Evolutionary conservation across 92 coral and sea anemone species (phyloP), one percentile per base, ranked within the genome.

Genomic region (Phenganax subtilis): DNA sequence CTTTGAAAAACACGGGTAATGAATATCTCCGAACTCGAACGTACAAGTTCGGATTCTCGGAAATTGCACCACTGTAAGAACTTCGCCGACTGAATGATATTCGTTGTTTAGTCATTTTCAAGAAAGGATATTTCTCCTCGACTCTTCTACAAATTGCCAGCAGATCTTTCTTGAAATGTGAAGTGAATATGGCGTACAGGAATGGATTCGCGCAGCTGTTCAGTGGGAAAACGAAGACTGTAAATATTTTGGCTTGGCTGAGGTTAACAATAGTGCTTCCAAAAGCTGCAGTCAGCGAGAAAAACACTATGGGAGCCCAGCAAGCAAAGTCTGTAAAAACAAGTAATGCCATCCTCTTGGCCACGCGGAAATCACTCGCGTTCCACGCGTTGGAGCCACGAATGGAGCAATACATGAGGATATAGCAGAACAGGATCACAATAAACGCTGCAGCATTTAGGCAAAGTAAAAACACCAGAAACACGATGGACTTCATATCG

Each of bases 311-410:
- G 0, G 98, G 98, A 55, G 98, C 98, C 98, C 98, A 94, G 57
- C 98, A 94, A 61, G 85, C 82, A 57, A 94, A 91, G 87, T 94
- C 98, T 17, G 98, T 94, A 68, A 92, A 89, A 12, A 94, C 92
- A 61, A 94, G 82, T 20, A 94, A 81, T 2, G 97, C 92, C 98
- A 94, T 94, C 47, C 97, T 92, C 77, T 90, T 84, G 0, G 98
- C 98, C 17, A 93, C 96, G 65, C 91, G 90, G 14, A 89, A 88
- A 67, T 94, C 98, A 75, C 89, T 94, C 10, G 98, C 91, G 86
- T 94, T 94, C 98, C 98, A 94, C 20, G 98, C 98, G 84, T 92
- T 92, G 10, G 98, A 94, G 7, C 98, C 98, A 11, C 97, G 96
- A 71, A 94, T 90, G 9, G 97, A 88, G 61, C 86, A 82, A 54